Conservation (phyloP, 2,888 invertebrate genomes). For the Aromia moschata region DNA sequence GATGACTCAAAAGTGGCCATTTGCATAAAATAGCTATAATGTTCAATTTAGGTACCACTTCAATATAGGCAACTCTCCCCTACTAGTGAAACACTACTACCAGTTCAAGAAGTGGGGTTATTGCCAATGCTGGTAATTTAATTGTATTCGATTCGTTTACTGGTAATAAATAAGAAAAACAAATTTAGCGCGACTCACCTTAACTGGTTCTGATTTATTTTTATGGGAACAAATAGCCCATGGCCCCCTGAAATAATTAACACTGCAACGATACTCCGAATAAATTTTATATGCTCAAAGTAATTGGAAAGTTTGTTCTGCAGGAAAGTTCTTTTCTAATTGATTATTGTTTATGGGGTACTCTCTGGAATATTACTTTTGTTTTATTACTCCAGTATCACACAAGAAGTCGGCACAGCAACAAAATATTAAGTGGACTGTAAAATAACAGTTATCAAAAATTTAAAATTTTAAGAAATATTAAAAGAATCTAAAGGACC, state of each 20-base stretch:
- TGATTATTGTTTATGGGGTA: slow-evolving; percentile 15
- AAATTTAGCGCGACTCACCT: slow-evolving; percentile 10
- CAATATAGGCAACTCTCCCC: neutral
- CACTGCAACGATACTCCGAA: slow-evolving; percentile 10
- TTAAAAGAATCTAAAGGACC: too few relatives aligned
- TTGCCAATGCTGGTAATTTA: neutral
- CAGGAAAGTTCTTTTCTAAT: slow-evolving; percentile 25
- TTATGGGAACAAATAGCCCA: slow-evolving; percentile 9
- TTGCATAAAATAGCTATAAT: neutral
- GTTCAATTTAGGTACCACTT: neutral
- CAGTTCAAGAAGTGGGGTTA: neutral
- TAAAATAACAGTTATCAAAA: neutral
- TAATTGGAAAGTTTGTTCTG: slow-evolving; percentile 28
- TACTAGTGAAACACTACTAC: neutral
- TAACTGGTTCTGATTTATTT: slow-evolving; percentile 19
- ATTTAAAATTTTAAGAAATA: too few relatives aligned
- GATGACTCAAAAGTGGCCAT: too few relatives aligned
- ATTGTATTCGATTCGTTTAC: neutral
- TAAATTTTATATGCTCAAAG: slow-evolving; percentile 18
- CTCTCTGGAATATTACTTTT: neutral
- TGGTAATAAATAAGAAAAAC: slow-evolving; percentile 8
- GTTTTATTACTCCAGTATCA: too few relatives aligned
- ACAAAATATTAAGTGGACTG: too few relatives aligned
- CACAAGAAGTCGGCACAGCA: too few relatives aligned
- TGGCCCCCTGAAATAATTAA: slow-evolving; percentile 12